Evolutionary conservation across 2,113 vertebrate genomes (phyloP).

Genomic region (Mugil cephalus): DNA sequence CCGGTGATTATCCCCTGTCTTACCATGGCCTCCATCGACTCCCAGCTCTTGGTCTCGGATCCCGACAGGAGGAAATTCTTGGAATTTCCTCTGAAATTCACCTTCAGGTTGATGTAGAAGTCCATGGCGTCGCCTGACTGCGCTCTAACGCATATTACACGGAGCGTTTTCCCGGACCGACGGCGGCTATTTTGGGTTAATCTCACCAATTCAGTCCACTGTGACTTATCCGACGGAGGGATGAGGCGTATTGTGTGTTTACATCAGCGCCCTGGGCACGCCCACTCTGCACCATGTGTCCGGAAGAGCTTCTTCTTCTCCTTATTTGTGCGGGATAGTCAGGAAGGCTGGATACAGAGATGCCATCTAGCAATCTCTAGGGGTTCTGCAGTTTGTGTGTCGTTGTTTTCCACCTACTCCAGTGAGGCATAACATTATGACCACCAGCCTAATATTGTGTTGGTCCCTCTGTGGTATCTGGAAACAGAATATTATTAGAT

Average conservation of each 20-base stretch:
- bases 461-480: no score
- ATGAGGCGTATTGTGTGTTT: slow-evolving; percentile 78
- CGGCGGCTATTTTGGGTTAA: slow-evolving; percentile 34
- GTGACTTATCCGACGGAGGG: slow-evolving; percentile 36
- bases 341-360: no score
- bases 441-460: no score
- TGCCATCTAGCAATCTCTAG: no score
- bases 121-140: slow-evolving; percentile 71
- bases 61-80: slow-evolving; percentile 89
- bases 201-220: slow-evolving; percentile 41
- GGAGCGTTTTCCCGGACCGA: background rate
- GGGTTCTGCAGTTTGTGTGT: no score
- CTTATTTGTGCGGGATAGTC: background rate
- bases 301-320: slow-evolving; percentile 34
- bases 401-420: no score
- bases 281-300: slow-evolving; percentile 71
- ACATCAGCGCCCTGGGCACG: slow-evolving; percentile 73
- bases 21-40: slow-evolving; percentile 95
- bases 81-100: slow-evolving; percentile 84
- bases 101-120: slow-evolving; percentile 83
- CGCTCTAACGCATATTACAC: slow-evolving; percentile 53
- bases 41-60: slow-evolving; percentile 91
- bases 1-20: slow-evolving; percentile 49
- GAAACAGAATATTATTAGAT: no score
- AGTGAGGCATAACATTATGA: no score